Conservation (phyloP, 2,888 invertebrate genomes). For the Melanotus villosus region DNA sequence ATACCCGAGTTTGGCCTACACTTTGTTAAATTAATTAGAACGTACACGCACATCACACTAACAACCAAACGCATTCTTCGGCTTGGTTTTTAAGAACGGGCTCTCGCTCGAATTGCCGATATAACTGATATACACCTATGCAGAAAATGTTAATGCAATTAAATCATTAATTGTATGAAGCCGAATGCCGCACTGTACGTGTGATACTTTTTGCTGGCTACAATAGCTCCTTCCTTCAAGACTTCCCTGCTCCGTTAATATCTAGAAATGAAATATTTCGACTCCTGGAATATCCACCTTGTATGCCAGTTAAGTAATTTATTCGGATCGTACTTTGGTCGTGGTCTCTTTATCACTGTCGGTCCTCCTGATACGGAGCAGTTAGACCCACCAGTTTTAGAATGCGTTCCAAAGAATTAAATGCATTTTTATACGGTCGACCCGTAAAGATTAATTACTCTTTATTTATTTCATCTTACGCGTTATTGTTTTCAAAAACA, state of each 20-base stretch:
- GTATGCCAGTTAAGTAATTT: constrained; percentile 1
- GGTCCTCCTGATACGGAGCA: neutral
- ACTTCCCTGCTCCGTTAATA: constrained; percentile 30
- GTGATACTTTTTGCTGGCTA: constrained; percentile 37
- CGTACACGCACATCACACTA: constrained; percentile 13
- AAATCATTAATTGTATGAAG: constrained; percentile 20
- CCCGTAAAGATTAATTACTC: too few relatives aligned
- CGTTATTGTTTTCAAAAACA: too few relatives aligned
- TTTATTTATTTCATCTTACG: too few relatives aligned
- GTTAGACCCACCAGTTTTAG: neutral
- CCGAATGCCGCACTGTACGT: constrained; percentile 31
- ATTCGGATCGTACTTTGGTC: neutral
- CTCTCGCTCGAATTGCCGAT: constrained; percentile 14
- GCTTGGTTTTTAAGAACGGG: constrained; percentile 16
- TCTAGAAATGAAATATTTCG: constrained; percentile 60
- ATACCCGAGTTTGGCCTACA: constrained; percentile 27
- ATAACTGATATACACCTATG: constrained; percentile 16
- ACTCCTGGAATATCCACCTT: constrained; percentile 74
- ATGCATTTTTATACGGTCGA: too few relatives aligned
- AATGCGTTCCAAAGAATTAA: neutral
- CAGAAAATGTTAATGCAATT: constrained; percentile 11
- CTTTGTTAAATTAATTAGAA: constrained; percentile 20
- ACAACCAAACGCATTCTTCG: constrained; percentile 32
- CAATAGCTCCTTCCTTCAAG: constrained; percentile 30
- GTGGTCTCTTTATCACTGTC: constrained; percentile 1